Evolutionary conservation across 2,113 vertebrate genomes (phyloP), one percentile per base, ranked within the genome.

Genomic region (Arothron firmamentum): DNA sequence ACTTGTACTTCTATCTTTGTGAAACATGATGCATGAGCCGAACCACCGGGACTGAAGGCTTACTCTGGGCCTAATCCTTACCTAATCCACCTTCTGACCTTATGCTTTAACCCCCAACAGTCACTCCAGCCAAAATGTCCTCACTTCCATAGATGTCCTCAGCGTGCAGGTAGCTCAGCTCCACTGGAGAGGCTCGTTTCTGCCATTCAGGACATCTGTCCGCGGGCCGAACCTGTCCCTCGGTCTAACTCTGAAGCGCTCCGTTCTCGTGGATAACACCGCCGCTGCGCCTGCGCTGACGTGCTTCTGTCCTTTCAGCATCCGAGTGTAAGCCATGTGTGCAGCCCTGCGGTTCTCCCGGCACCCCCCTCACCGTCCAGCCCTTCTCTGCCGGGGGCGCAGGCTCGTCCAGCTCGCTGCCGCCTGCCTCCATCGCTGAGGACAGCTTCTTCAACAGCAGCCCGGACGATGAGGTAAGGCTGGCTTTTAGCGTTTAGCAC

Each of bases 281-380:
- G 28, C 34, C 10, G 34, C 34, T 38, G 9, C 34, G 9, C 8
- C 34, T 38, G 34, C 34, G 34, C 1, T 38, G 9, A 38, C 34
- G 34, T 20, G 41, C 31, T 47, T 62, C 12, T 74, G 34, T 38
- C 9, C 62, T 86, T 67, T 17, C 86, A 95, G 93, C 84, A 1
- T 95, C 93, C 0, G 93, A 95, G 71, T 90, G 92, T 78, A 95
- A 95, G 67, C 90, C 92, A 0, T 91, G 90, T 42, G 65, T 88
- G 41, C 74, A 1, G 56, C 71, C 86, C 45, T 80, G 85, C 50
- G 47, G 69, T 25, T 54, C 62, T 34, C 62, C 65, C 25, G 53
- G 43, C 23, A 34, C 52, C 31, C 82, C 57, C 6, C 60, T 75
- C 42, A 6, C 52, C 10, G 46, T 38, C 62, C 81, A 53, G 52